Base-by-base conservation (phyloP, 2,888 invertebrate genomes). In the Imbricaverruca yamaguchii region DNA sequence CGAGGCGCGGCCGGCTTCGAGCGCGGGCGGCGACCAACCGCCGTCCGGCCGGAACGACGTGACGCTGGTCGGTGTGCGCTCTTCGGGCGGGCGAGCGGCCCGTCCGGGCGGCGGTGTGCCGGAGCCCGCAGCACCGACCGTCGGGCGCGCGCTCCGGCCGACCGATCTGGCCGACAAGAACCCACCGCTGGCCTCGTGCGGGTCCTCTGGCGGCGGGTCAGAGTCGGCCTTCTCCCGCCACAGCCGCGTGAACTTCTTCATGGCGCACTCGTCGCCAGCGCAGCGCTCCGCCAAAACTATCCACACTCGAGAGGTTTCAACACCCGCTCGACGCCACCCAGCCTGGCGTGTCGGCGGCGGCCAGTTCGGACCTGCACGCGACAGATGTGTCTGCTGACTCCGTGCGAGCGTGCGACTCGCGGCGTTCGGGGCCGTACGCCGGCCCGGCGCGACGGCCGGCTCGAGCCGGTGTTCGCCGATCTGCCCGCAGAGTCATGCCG, bases 191-290 rank as follows among this genome's bases (percentile, higher is more conserved):
- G 12, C 11, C 67, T 25, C 25, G n/a, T 25, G 67, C 13, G 18
- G 61, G 39, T 39, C 39, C 39, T 39, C 39, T 4, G 1, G 39
- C 39, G 39, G 39, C 39, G 39, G 39, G 39, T 39, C 2, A 4
- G 39, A 39, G 39, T 39, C 39, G 39, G 39, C 61, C 67, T 13
- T 67, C 67, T 67, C 67, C 13, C 67, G 67, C 67, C 67, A 67
- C n/a, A 67, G 25, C 11, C 67, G 67, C 67, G n/a, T 10, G 25
- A 67, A 67, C 67, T 67, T 67, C 67, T 25, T 67, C 67, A 67
- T 67, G 13, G n/a, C 13, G 12, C 12, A 18, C 18, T 12, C 67
- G 8, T 8, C 18, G 13, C 18, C 61, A 18, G 61, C 61, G 12
- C 61, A 9, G 13, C 15, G 61, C 61, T 39, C 39, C 39, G 39